These are phyloP conservation scores for Ptilorrhoa leucosticta DNA, from an alignment of 2,113 vertebrate species.

Conservation along the genomic window DNA sequence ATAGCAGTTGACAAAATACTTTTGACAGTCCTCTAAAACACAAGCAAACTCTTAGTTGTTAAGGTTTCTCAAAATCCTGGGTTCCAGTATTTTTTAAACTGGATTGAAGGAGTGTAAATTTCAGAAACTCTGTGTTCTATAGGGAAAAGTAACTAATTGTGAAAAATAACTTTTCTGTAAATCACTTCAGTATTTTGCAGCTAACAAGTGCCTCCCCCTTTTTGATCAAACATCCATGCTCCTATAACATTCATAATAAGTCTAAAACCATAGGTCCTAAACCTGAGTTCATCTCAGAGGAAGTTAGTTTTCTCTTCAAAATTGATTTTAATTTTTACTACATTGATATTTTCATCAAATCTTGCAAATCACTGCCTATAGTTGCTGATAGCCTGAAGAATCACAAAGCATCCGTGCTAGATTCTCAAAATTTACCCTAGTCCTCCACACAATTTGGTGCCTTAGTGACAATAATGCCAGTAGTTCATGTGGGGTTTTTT, in stretches of 20 bases:
- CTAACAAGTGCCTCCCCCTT: background rate
- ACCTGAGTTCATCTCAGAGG: background rate
- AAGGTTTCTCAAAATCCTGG: background rate
- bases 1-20: background rate
- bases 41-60: background rate
- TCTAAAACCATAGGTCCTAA: background rate
- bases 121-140: background rate
- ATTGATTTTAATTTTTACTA: background rate
- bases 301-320: background rate
- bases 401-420: background rate
- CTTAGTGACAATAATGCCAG: background rate
- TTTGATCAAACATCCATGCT: background rate
- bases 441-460: background rate
- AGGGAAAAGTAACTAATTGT: background rate
- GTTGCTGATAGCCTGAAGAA: background rate
- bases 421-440: background rate
- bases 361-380: background rate
- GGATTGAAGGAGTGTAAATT: background rate
- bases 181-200: background rate
- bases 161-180: background rate
- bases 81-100: background rate
- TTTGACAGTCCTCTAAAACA: background rate
- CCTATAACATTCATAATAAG: background rate
- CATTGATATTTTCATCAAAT: background rate
- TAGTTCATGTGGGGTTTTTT: accelerated